These are phyloP conservation scores for Iguana delicatissima DNA, from an alignment of 2,797 vertebrate genomes.

Conservation along the genomic window DNA sequence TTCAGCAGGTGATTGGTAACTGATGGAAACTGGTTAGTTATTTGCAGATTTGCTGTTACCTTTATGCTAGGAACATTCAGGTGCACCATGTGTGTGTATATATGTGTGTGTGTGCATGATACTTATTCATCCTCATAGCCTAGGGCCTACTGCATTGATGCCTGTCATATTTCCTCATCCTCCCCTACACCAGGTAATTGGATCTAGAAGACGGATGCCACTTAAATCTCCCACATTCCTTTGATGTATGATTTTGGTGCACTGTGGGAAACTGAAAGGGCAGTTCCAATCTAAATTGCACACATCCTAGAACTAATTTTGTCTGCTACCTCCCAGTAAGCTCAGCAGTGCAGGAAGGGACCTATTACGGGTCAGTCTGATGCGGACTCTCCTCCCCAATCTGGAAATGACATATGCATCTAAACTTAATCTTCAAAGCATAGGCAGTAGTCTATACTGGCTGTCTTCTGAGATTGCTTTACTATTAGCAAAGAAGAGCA, in stretches of 20 bases:
- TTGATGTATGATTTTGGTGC: neutral
- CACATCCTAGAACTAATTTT: neutral
- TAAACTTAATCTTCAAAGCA: too few species aligned
- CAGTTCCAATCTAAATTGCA: neutral
- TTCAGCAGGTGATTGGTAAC: conserved; percentile 24
- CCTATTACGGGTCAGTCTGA: too few species aligned
- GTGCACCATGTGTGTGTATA: neutral
- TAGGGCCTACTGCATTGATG: neutral
- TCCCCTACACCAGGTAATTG: neutral
- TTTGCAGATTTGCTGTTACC: neutral
- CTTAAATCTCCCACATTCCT: neutral
- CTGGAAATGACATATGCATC: neutral
- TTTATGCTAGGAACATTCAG: neutral
- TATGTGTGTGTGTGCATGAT: too few species aligned
- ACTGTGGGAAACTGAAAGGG: neutral
- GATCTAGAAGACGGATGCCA: neutral
- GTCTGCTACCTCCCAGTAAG: neutral
- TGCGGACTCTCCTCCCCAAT: too few species aligned
- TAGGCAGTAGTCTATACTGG: neutral
- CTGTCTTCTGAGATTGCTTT: neutral
- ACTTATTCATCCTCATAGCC: too few species aligned
- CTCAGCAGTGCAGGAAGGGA: neutral
- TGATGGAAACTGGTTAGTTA: neutral
- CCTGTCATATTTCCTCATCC: too few species aligned
- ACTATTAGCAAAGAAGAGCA: neutral